Conservation (phyloP, 2,888 invertebrate genomes). For the Cephus rjabovi region DNA sequence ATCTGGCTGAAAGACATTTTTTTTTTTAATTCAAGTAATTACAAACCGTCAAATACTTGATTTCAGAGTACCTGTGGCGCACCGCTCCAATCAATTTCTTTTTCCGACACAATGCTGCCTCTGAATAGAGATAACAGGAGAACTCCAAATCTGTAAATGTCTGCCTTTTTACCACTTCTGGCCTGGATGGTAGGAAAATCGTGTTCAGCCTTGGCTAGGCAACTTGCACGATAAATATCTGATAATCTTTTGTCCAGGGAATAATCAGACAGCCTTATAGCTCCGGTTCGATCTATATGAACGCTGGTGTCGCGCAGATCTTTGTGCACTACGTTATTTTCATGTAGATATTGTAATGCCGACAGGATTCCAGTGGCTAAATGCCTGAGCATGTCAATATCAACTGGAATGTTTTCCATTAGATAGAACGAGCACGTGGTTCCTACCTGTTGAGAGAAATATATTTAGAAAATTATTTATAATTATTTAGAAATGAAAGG, state of each 20-base stretch:
- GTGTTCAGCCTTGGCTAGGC: conserved; percentile 56
- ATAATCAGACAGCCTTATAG: conserved; percentile 75
- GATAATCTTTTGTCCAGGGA: conserved; percentile 77
- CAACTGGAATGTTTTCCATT: conserved; percentile 68
- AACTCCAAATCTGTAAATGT: conserved; percentile 79
- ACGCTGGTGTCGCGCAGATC: conserved; percentile 82
- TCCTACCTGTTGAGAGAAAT: conserved; percentile 51
- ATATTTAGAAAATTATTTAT: conserved; percentile 10
- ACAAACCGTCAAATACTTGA: not conserved
- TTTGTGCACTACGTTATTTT: conserved; percentile 84
- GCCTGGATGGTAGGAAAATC: conserved; percentile 61
- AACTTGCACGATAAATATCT: conserved; percentile 68
- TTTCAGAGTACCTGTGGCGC: conserved; percentile 62
- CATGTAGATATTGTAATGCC: conserved; percentile 83
- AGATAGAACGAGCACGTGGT: conserved; percentile 68
- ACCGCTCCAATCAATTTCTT: conserved; percentile 71
- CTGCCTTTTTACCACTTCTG: conserved; percentile 76
- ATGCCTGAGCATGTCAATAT: conserved; percentile 72
- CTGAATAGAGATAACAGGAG: conserved; percentile 76
- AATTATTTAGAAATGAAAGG: not conserved
- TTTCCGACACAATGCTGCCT: conserved; percentile 68
- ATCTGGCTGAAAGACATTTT: conserved; percentile 67
- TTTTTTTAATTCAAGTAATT: too few relatives aligned
- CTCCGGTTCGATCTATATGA: conserved; percentile 76
- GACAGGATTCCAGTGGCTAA: conserved; percentile 80